Base-by-base conservation (phyloP, 2,113 vertebrate genomes). In the Mesoclemmys tuberculata region DNA sequence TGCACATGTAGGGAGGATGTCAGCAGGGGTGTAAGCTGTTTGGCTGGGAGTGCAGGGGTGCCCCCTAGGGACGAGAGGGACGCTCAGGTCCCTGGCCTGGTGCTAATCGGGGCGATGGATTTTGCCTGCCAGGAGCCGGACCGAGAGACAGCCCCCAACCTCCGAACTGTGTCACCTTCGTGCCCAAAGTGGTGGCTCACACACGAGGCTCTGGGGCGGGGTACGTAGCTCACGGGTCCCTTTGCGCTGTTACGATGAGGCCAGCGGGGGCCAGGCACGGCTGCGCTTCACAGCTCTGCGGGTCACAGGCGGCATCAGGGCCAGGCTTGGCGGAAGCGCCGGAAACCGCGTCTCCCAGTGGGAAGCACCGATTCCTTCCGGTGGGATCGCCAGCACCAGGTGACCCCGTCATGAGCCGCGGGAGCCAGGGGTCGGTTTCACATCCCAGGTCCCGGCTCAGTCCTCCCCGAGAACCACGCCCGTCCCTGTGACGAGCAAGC, bases 101-200 rank as follows among this genome's bases (percentile, higher is more conserved):
- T 22, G 61, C 35, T 64, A 64, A 64, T 64, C 31, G 4, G 29
- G 14, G 61, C 31, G 4, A n/a, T 21, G 64, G 18, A 35, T 68
- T 68, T 21, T 38, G 64, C n/a, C n/a, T 10, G 64, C 35, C 64
- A 21, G 64, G n/a, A 0, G 13, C 52, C 44, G 18, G 3, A 2
- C 4, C 27, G 29, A 46, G 31, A 21, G 46, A 54, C 0, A 31
- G 2, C 0, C 35, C 31, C 64, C 18, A 5, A 9, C 19, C 64
- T 22, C 64, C 18, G 35, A 71, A 19, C 5, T 61, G 58, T 35
- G 58, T 61, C 29, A 35, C 58, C 29, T 61, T 19, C 19, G 19
- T n/a, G 64, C 64, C 31, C 31, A 68, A n/a, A 68, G 61, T 4
- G 14, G 35, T 14, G 61, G 29, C 58, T 29, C 13, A 14, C 27